Conservation (phyloP, 2,797 vertebrate genomes). For the Sebastes hubbsi region DNA sequence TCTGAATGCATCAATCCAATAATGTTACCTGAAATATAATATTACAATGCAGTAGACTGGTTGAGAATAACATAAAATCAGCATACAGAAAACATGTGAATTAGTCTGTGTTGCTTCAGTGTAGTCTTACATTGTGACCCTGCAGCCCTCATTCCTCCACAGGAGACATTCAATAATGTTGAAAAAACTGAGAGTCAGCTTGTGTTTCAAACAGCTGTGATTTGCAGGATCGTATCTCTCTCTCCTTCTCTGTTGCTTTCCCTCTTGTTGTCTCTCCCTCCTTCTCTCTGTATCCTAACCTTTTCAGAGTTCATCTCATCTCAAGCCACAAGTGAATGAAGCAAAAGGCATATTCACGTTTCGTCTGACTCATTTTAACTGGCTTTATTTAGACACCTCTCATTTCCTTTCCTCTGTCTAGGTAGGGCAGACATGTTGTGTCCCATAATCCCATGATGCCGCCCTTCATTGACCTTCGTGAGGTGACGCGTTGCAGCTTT, state of each 20-base stretch:
- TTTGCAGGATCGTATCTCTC: constrained; percentile 13
- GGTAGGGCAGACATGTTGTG: constrained; percentile 73
- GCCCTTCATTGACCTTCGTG: constrained; percentile 66
- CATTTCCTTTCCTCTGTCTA: constrained; percentile 79
- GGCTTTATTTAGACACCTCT: constrained; percentile 84
- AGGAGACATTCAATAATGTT: constrained; percentile 66
- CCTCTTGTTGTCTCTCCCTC: background rate
- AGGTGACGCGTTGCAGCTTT: constrained; percentile 24
- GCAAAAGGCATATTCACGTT: constrained; percentile 33
- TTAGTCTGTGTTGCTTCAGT: constrained; percentile 6
- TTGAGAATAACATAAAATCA: background rate
- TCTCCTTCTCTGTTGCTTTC: background rate
- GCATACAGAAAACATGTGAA: background rate
- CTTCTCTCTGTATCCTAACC: constrained; percentile 1
- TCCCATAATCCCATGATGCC: constrained; percentile 73
- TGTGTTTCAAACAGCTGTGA: constrained; percentile 56
- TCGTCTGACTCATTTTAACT: constrained; percentile 75
- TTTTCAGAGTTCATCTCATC: constrained; percentile 30
- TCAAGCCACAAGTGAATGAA: constrained; percentile 43
- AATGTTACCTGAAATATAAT: background rate
- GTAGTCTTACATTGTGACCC: constrained; percentile 25
- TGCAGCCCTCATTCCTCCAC: constrained; percentile 42
- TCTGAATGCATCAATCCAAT: background rate
- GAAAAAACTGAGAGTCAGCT: constrained; percentile 43
- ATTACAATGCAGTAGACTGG: background rate